Evolutionary conservation across 2,113 vertebrate genomes (phyloP).

Genomic region (Hippocampus comes): DNA sequence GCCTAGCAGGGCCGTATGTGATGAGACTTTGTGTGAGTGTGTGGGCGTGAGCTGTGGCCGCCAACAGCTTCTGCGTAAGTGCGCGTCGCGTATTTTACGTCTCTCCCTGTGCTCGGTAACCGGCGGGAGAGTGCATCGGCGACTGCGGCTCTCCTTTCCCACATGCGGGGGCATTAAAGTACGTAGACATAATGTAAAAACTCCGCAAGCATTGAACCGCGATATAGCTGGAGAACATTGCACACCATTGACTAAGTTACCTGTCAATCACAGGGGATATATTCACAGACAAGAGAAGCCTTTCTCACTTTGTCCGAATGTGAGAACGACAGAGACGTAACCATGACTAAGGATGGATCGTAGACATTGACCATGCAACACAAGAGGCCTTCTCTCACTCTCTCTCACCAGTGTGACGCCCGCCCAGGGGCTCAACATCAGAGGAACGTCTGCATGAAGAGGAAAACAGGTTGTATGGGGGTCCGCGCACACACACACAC

Average conservation of each 20-base stretch:
- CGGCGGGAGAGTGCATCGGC: no score
- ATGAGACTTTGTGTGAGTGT: no score
- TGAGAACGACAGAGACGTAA: constrained; percentile 50
- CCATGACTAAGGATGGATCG: constrained; percentile 61
- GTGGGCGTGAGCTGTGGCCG: no score
- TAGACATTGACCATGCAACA: constrained; percentile 47
- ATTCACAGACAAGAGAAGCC: constrained; percentile 17
- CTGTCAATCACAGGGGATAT: neutral
- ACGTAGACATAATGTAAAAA: no score
- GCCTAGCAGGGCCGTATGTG: no score
- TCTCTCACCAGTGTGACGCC: constrained; percentile 62
- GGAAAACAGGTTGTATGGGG: constrained; percentile 78
- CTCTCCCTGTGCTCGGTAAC: no score
- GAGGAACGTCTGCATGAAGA: constrained; percentile 65
- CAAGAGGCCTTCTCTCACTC: constrained; percentile 44
- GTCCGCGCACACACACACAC: neutral
- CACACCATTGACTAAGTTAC: neutral
- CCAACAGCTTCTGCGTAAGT: no score
- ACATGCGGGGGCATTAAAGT: no score
- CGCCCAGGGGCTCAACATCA: constrained; percentile 77
- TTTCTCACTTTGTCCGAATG: constrained; percentile 52
- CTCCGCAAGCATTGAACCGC: no score
- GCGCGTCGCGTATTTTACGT: no score
- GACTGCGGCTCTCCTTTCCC: neutral
- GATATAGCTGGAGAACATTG: no score